Percentiles rank a stretch among this genome's conserved stretches.
These are phyloP conservation scores for Clupea harengus DNA, from an alignment of 2,113 vertebrate genomes.

Conservation along the genomic window DNA sequence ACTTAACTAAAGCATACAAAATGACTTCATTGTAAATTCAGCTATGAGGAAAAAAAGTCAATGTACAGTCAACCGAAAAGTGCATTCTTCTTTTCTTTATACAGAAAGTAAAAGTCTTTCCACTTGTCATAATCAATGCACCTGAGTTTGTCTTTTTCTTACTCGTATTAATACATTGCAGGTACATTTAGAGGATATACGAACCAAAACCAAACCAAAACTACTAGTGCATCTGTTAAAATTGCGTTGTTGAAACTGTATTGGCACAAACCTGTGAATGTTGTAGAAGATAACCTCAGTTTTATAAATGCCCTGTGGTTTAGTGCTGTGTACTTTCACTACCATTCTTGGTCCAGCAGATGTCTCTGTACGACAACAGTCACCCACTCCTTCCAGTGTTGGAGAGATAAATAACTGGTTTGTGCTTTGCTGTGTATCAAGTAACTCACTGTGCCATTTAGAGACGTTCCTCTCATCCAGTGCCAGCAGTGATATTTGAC, in stretches of 20 bases:
- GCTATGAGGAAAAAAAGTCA: neutral
- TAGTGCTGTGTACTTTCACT: neutral
- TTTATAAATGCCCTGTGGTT: neutral
- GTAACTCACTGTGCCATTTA: neutral
- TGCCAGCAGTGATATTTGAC: neutral
- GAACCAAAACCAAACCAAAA: neutral
- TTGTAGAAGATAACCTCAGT: neutral
- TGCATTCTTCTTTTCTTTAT: conserved; percentile 14
- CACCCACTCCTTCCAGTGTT: neutral
- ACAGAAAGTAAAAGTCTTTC: conserved; percentile 8
- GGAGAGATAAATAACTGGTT: neutral
- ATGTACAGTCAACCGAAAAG: conserved; percentile 18
- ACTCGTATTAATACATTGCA: neutral
- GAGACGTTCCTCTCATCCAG: neutral
- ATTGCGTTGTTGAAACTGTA: neutral
- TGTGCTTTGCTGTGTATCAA: neutral
- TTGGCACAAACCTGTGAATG: neutral
- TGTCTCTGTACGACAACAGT: conserved; percentile 1
- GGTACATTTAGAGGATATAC: neutral
- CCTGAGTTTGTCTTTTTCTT: neutral
- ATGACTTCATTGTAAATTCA: neutral
- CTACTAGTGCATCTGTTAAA: neutral
- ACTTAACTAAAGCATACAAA: neutral
- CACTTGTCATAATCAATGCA: conserved; percentile 6
- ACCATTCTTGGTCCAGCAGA: neutral